Evolutionary conservation across 2,888 invertebrate species (phyloP).

Genomic region (Mactromeris polynyma): DNA sequence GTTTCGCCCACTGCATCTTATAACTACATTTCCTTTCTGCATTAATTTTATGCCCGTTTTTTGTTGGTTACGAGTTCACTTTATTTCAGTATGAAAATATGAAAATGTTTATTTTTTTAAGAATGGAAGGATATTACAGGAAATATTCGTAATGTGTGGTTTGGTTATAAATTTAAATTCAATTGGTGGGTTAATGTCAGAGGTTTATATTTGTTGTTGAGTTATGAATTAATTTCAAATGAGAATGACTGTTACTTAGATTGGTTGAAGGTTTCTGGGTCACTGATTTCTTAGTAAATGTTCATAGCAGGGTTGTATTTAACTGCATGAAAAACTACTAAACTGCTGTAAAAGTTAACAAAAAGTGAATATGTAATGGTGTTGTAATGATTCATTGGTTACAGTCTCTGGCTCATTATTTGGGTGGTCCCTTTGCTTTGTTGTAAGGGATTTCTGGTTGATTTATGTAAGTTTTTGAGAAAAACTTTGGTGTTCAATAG

Average conservation of each 20-base stretch:
- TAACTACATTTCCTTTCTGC: slow-evolving; percentile 8
- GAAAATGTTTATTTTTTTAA: not conserved
- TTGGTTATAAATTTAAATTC: not conserved
- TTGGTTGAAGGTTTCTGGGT: not conserved
- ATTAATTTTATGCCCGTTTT: not conserved
- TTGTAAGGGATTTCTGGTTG: no score
- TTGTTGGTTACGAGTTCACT: not conserved
- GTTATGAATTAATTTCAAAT: not conserved
- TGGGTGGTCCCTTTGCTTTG: no score
- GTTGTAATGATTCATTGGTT: no score
- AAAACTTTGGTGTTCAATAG: no score
- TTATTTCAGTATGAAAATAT: not conserved
- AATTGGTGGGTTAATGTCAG: not conserved
- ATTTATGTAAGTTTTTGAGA: no score
- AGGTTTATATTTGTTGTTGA: not conserved
- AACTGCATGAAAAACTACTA: no score
- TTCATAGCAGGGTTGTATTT: not conserved
- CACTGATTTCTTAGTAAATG: not conserved
- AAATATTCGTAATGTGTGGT: not conserved
- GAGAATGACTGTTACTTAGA: not conserved
- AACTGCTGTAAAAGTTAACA: no score
- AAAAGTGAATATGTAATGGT: no score
- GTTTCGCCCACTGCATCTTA: not conserved
- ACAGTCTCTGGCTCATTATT: no score
- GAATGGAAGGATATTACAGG: not conserved